Evolutionary conservation across 2,888 invertebrate species (phyloP).

Genomic region (Drosophila pseudotalamancana): DNA sequence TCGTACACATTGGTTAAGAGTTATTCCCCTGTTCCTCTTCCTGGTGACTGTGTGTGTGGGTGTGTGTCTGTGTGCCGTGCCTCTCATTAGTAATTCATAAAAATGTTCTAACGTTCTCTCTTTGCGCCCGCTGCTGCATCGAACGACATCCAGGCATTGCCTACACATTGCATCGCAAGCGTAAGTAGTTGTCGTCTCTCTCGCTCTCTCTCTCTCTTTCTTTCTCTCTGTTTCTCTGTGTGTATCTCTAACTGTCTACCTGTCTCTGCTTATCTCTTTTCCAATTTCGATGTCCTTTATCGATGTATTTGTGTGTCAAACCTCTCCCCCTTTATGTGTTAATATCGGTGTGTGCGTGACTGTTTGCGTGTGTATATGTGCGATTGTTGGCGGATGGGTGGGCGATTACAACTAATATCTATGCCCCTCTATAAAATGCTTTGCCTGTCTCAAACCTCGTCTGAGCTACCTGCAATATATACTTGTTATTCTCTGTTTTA

Average conservation of each 20-base stretch:
- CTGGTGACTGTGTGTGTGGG: conserved; percentile 6
- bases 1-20: neutral
- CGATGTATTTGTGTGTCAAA: conserved; percentile 47
- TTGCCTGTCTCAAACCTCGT: conserved; percentile 11
- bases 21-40: neutral
- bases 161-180: conserved; percentile 77
- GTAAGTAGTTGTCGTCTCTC: conserved; percentile 70
- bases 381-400: conserved; percentile 13
- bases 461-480: conserved; percentile 11
- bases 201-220: conserved; percentile 25
- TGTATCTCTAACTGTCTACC: too few species aligned
- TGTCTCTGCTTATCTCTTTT: conserved; percentile 15
- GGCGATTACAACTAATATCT: conserved; percentile 9
- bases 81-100: conserved; percentile 50
- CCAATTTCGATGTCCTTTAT: conserved; percentile 42
- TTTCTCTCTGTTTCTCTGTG: conserved; percentile 22
- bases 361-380: conserved; percentile 13
- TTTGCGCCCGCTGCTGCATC: conserved; percentile 59
- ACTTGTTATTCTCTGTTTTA: neutral
- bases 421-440: conserved; percentile 1
- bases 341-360: conserved; percentile 12
- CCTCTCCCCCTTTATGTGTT: conserved; percentile 29
- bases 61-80: conserved; percentile 21
- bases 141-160: conserved; percentile 59
- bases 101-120: conserved; percentile 72